These are phyloP conservation scores for Karalla daura DNA, from an alignment of 2,797 vertebrate genomes.

Conservation along the genomic window DNA sequence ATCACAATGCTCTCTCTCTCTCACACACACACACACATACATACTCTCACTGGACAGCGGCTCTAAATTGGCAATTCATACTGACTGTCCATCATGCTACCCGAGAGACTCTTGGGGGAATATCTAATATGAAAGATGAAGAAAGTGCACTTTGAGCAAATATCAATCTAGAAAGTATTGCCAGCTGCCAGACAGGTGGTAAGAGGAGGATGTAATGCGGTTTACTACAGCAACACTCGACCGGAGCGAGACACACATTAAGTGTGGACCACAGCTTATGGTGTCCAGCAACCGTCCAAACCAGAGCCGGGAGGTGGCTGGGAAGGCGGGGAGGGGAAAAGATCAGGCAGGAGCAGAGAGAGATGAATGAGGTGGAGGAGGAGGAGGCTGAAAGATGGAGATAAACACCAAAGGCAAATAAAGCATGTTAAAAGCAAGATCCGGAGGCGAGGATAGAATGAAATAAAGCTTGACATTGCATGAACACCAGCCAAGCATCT, in stretches of 20 bases:
- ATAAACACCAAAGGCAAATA: conserved; percentile 14
- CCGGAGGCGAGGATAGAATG: too few species aligned
- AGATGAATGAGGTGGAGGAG: not conserved
- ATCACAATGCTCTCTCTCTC: conserved; percentile 11
- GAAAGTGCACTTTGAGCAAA: conserved; percentile 44
- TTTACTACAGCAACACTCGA: conserved; percentile 21
- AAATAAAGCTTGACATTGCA: not conserved
- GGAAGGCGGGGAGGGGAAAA: not conserved
- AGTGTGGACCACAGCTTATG: conserved; percentile 15
- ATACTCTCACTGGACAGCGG: conserved; percentile 1
- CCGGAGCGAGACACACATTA: not conserved
- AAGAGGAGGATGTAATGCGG: not conserved
- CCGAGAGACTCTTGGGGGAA: conserved; percentile 22
- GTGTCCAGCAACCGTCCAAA: conserved; percentile 18
- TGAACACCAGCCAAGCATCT: not conserved
- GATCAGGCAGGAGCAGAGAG: not conserved
- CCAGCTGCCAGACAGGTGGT: conserved; percentile 24
- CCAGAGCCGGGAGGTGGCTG: not conserved
- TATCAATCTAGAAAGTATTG: conserved; percentile 35
- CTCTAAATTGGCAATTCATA: conserved; percentile 57
- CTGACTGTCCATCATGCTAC: conserved; percentile 30
- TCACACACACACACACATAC: conserved; percentile 4
- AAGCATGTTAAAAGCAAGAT: not conserved
- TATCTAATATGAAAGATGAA: conserved; percentile 45
- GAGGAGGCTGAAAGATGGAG: not conserved